These are phyloP conservation scores for Geodia barretti DNA, from an alignment of 37 sponge, comb jelly and placozoan species.

Conservation along the genomic window DNA sequence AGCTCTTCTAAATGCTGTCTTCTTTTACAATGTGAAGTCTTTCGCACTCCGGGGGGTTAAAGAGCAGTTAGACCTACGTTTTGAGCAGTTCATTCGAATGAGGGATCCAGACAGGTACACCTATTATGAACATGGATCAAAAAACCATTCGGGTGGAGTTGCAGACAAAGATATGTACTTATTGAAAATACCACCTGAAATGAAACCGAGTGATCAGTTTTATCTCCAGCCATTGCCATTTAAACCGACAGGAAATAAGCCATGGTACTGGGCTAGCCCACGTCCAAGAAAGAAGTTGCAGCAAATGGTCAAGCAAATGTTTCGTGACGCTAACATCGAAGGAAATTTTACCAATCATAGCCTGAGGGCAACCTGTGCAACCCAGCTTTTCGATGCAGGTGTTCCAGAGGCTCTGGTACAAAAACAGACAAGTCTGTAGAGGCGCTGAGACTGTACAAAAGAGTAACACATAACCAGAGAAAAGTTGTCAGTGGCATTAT, in stretches of 20 bases:
- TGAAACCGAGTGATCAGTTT: neutral
- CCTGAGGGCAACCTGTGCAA: neutral
- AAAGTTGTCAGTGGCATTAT: neutral
- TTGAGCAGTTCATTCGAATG: neutral
- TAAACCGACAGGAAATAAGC: neutral
- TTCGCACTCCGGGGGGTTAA: neutral
- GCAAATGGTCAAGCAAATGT: neutral
- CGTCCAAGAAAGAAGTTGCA: neutral
- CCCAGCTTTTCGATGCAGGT: neutral
- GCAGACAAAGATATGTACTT: neutral
- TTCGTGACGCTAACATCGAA: neutral
- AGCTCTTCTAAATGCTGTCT: conserved; percentile 25
- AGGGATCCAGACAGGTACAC: neutral
- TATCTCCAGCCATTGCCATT: conserved; percentile 1
- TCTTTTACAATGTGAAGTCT: neutral
- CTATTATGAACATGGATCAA: neutral
- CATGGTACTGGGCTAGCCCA: too few species aligned
- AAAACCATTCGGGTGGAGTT: neutral
- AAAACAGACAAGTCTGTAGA: neutral
- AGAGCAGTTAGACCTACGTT: neutral
- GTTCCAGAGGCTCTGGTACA: neutral
- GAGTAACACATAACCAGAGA: neutral
- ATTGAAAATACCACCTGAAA: neutral
- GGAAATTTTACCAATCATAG: neutral
- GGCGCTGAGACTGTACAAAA: neutral